Percentiles rank a stretch among this genome's conserved stretches.
phyloP scores from a whole-genome alignment of 2,113 vertebrate species.

The Pelodiscus sinensis region DNA sequence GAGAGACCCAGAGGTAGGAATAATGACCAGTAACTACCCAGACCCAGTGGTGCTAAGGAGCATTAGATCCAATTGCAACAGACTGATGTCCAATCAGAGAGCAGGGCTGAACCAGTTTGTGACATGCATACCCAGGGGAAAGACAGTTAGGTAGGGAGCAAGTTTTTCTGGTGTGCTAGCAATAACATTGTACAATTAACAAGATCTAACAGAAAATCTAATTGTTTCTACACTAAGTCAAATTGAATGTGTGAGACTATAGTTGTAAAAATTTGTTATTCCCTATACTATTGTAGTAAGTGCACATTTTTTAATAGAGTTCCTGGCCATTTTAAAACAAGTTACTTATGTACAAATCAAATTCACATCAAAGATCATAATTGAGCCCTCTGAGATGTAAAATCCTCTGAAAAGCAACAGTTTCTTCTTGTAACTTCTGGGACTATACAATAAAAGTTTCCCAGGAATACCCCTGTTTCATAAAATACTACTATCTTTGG shows the following conservation, averaged over 20 bases:
- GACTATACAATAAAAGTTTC: conserved; percentile 45
- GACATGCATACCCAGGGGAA: not conserved
- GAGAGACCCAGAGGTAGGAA: conserved; percentile 22
- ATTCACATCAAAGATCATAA: conserved; percentile 24
- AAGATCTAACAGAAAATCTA: not conserved
- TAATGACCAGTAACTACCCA: conserved; percentile 24
- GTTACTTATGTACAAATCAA: conserved; percentile 34
- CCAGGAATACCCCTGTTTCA: conserved; percentile 61
- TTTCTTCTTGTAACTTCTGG: not conserved
- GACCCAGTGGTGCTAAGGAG: not conserved
- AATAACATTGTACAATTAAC: not conserved
- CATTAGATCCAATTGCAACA: not conserved
- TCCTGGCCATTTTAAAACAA: conserved; percentile 39
- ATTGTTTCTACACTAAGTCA: not conserved
- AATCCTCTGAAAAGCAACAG: rapidly evolving
- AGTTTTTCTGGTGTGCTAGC: not conserved
- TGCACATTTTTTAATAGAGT: not conserved
- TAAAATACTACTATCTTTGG: conserved; percentile 41
- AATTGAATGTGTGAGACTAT: not conserved
- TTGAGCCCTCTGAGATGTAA: conserved; percentile 57
- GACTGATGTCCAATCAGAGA: not conserved
- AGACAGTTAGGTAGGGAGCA: not conserved
- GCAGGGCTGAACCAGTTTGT: not conserved
- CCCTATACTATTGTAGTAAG: not conserved
- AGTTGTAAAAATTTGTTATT: not conserved